Conservation (phyloP, 2,888 invertebrate species). For the Neocrepidodera transversa region DNA sequence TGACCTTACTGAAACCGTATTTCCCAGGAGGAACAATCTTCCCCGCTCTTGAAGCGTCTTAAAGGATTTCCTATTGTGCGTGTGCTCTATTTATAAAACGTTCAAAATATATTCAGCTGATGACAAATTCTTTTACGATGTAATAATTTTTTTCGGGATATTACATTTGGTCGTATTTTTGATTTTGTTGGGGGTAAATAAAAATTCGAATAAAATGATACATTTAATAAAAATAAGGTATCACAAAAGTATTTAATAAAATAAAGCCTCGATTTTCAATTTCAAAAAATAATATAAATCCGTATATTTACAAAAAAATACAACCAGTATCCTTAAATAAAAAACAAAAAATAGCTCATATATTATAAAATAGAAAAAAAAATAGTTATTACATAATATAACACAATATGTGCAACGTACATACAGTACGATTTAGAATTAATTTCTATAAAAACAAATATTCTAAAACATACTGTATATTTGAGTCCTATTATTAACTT, state of each 20-base stretch:
- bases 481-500: neutral
- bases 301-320: slow-evolving; percentile 24
- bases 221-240: slow-evolving; percentile 18
- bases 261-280: slow-evolving; percentile 6
- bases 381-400: neutral
- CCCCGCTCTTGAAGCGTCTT: no score
- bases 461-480: neutral
- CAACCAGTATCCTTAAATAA: slow-evolving; percentile 13
- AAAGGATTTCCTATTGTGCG: no score
- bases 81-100: no score
- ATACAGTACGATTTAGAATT: neutral
- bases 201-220: slow-evolving; percentile 3
- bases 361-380: neutral
- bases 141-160: no score
- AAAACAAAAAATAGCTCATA: neutral
- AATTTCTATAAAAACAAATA: neutral
- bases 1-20: no score
- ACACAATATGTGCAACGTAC: neutral
- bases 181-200: no score
- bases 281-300: slow-evolving; percentile 2
- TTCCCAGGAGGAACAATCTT: no score
- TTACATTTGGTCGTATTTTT: no score
- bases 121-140: no score
- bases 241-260: slow-evolving; percentile 14
- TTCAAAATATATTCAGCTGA: no score